Percentiles rank a stretch among this genome's conserved stretches.
Evolutionary conservation across 2,113 vertebrate species (phyloP).

Genomic region (Megaleporinus macrocephalus): DNA sequence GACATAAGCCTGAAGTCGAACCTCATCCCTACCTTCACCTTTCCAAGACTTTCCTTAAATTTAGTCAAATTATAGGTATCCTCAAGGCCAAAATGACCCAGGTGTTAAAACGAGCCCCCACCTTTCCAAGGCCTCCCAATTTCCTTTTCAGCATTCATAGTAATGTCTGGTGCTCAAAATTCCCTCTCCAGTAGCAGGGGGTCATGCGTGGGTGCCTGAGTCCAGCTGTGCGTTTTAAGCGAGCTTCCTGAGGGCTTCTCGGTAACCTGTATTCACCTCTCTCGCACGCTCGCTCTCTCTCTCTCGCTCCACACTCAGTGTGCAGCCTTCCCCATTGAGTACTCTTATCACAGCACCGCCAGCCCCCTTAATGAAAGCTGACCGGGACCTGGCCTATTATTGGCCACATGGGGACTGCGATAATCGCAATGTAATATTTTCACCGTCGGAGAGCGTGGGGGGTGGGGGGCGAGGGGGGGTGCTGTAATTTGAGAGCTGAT

Average conservation of each 20-base stretch:
- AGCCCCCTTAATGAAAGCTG: constrained; percentile 41
- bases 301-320: background rate
- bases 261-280: background rate
- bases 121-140: background rate
- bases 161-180: background rate
- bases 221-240: background rate
- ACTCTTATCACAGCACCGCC: constrained; percentile 33
- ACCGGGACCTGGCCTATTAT: constrained; percentile 44
- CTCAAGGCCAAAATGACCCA: background rate
- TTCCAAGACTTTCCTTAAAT: background rate
- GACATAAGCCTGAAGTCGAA: background rate
- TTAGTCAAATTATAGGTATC: background rate
- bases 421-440: constrained; percentile 54
- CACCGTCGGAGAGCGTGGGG: constrained; percentile 35
- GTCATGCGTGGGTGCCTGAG: background rate
- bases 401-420: constrained; percentile 41
- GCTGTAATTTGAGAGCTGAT: constrained; percentile 43
- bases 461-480: background rate
- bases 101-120: background rate
- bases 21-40: background rate
- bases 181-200: background rate
- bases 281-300: background rate
- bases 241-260: background rate
- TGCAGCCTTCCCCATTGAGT: constrained; percentile 18
- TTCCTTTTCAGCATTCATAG: background rate